phyloP scores from a whole-genome alignment of 2,797 vertebrate genomes.

The Tokudaia muenninki region DNA sequence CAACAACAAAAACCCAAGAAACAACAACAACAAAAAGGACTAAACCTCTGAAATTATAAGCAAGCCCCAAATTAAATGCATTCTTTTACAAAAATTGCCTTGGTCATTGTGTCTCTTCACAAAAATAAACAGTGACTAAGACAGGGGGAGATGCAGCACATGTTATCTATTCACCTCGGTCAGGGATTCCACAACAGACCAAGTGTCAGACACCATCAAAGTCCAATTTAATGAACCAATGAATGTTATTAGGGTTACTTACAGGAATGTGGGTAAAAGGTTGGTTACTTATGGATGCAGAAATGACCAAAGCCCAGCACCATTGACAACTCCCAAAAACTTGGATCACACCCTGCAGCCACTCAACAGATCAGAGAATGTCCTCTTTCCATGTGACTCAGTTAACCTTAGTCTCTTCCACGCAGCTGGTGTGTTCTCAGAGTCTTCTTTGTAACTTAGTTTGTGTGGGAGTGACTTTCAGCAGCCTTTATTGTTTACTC shows the following conservation, averaged over 20 bases:
- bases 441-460: neutral
- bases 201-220: neutral
- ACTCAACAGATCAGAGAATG: neutral
- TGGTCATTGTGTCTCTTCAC: neutral
- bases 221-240: neutral
- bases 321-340: neutral
- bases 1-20: neutral
- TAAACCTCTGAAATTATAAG: neutral
- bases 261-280: neutral
- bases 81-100: neutral
- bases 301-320: neutral
- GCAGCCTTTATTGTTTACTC: neutral
- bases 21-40: neutral
- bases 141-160: neutral
- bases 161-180: neutral
- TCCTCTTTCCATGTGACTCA: neutral
- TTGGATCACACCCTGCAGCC: neutral
- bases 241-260: neutral
- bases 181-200: neutral
- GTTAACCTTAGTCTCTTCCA: neutral
- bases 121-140: neutral
- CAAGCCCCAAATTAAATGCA: neutral
- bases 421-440: neutral
- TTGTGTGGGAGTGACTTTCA: neutral
- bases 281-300: neutral